Percentiles rank a stretch among this genome's conserved stretches.
Conservation (phyloP, 2,113 vertebrate genomes). For the Cochlearius cochlearius region DNA sequence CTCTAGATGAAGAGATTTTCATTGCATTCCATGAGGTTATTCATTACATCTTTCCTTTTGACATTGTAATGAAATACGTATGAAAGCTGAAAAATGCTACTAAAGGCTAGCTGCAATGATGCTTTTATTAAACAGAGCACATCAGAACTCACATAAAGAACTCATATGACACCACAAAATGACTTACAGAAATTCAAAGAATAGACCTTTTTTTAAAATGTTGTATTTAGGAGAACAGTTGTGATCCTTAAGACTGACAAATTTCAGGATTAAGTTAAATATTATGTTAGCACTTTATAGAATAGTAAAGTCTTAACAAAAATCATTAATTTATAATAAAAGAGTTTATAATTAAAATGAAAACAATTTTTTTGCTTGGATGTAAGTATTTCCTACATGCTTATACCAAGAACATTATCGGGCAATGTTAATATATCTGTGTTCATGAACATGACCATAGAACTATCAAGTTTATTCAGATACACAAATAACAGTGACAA, state of each 20-base stretch:
- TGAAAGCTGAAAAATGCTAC: background rate
- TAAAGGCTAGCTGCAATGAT: background rate
- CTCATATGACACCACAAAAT: background rate
- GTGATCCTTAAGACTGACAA: background rate
- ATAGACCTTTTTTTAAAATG: background rate
- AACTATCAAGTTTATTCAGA: background rate
- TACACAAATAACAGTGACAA: background rate
- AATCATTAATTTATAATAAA: background rate
- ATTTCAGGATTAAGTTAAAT: background rate
- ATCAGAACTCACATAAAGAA: background rate
- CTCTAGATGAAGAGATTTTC: background rate
- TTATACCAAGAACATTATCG: background rate
- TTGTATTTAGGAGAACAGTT: background rate
- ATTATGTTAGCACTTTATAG: background rate
- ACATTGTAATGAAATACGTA: background rate
- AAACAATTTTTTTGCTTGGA: accelerated
- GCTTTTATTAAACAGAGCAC: background rate
- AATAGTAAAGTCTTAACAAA: background rate
- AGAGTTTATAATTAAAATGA: background rate
- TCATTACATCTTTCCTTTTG: background rate
- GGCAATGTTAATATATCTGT: background rate
- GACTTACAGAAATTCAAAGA: background rate
- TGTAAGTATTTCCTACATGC: background rate
- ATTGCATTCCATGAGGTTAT: background rate
- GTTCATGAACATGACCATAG: background rate